Percentiles rank a stretch among this genome's conserved stretches.
Evolutionary conservation across 2,113 vertebrate species (phyloP).

Genomic region (Sinocyclocheilus anophthalmus): DNA sequence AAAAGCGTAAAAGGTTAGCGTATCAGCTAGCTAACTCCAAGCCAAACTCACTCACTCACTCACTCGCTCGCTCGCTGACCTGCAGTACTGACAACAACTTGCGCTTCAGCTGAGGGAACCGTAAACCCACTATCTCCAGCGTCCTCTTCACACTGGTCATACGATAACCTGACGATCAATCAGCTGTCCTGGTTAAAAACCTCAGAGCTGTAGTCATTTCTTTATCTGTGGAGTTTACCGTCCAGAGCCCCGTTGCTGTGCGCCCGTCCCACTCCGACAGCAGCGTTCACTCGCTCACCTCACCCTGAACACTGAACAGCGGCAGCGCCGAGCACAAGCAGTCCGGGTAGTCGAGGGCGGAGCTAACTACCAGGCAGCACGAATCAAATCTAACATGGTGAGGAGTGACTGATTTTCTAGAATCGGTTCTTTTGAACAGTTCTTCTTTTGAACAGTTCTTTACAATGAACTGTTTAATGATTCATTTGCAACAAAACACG

Average conservation of each 20-base stretch:
- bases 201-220: not conserved
- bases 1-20: constrained; percentile 43
- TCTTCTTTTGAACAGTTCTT: not conserved
- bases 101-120: not conserved
- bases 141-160: not conserved
- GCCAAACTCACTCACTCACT: constrained; percentile 4
- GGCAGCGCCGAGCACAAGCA: constrained; percentile 52
- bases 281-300: constrained; percentile 6
- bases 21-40: constrained; percentile 42
- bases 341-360: constrained; percentile 70
- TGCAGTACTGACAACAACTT: constrained; percentile 8
- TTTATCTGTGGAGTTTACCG: constrained; percentile 20
- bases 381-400: constrained; percentile 26
- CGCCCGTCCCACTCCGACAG: constrained; percentile 17
- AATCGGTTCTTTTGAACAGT: not conserved
- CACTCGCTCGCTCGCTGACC: not conserved
- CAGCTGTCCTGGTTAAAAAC: not conserved
- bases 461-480: not conserved
- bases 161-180: not conserved
- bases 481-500: not conserved
- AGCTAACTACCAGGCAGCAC: constrained; percentile 65
- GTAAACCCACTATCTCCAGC: not conserved
- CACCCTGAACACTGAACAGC: constrained; percentile 45
- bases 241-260: constrained; percentile 50
- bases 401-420: not conserved